phyloP scores from a whole-genome alignment of 1,140 invertebrate genomes.

The Lepidostoma basale region DNA sequence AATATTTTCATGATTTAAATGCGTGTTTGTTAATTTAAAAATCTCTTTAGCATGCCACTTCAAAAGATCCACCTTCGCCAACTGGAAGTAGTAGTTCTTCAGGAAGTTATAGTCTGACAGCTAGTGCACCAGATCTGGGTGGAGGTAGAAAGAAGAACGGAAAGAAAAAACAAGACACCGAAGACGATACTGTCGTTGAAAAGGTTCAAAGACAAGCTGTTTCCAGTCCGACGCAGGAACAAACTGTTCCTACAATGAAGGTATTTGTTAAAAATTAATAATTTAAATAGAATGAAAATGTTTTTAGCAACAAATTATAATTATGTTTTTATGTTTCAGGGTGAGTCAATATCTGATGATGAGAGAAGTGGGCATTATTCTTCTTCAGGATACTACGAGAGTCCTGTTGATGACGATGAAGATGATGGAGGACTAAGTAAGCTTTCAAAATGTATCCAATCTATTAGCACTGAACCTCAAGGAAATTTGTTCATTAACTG shows the following conservation, averaged over 20 bases:
- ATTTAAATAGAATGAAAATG: background rate
- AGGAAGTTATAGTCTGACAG: slow-evolving; percentile 68
- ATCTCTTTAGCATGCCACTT: slow-evolving; percentile 15
- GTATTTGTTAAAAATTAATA: slow-evolving; percentile 1
- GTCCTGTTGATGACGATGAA: slow-evolving; percentile 71
- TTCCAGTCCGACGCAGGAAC: slow-evolving; percentile 48
- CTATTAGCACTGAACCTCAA: no score
- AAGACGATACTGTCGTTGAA: slow-evolving; percentile 43
- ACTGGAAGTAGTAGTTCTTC: slow-evolving; percentile 70
- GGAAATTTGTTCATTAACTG: no score
- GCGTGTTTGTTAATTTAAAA: background rate
- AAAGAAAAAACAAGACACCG: slow-evolving; percentile 51
- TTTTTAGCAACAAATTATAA: background rate
- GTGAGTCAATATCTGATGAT: slow-evolving; percentile 67
- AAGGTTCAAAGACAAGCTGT: slow-evolving; percentile 31
- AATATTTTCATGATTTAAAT: background rate
- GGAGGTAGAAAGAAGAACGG: slow-evolving; percentile 48
- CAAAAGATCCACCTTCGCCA: slow-evolving; percentile 48
- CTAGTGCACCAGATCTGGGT: slow-evolving; percentile 61
- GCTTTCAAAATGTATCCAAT: no score
- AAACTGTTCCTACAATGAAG: slow-evolving; percentile 41
- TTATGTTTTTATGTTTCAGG: slow-evolving; percentile 31
- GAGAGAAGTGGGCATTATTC: slow-evolving; percentile 74
- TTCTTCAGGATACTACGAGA: slow-evolving; percentile 80
- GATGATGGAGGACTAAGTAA: slow-evolving; percentile 62